Conservation (phyloP, 2,888 invertebrate genomes). For the Epinotia brunnichana region DNA sequence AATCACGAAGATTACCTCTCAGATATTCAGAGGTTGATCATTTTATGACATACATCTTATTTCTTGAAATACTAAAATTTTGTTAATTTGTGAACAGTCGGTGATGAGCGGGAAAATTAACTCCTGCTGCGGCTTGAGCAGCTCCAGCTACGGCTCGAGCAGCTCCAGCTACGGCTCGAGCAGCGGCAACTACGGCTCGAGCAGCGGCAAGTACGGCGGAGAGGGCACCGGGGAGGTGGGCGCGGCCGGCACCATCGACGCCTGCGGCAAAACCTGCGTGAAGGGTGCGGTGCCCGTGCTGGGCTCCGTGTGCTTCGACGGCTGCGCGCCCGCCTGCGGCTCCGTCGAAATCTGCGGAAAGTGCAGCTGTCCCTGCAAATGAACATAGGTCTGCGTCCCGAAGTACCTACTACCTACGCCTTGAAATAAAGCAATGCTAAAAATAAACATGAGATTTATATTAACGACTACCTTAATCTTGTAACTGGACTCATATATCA, state of each 20-base stretch:
- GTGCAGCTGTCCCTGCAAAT: slow-evolving; percentile 12
- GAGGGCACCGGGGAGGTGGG: slow-evolving; percentile 21
- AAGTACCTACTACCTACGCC: neutral
- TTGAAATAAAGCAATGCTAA: neutral
- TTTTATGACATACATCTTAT: too few relatives aligned
- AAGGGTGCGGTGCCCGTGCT: slow-evolving; percentile 34
- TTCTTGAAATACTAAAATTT: too few relatives aligned
- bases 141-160: slow-evolving; percentile 22
- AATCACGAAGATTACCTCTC: too few relatives aligned
- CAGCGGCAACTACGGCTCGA: too few relatives aligned
- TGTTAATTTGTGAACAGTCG: too few relatives aligned
- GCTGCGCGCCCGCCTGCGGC: slow-evolving; percentile 31
- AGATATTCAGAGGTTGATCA: too few relatives aligned
- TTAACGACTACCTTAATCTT: too few relatives aligned
- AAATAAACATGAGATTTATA: too few relatives aligned
- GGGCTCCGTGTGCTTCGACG: slow-evolving; percentile 21
- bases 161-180: neutral
- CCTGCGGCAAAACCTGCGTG: slow-evolving; percentile 44
- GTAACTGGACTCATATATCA: too few relatives aligned
- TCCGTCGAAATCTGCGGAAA: slow-evolving; percentile 23
- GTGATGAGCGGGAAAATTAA: slow-evolving; percentile 1
- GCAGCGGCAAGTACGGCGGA: slow-evolving; percentile 13
- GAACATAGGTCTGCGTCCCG: neutral
- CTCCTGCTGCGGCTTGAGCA: neutral
- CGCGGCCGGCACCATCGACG: slow-evolving; percentile 20